Conservation (phyloP, 2,797 vertebrate species). For the Buphagus erythrorhynchus region DNA sequence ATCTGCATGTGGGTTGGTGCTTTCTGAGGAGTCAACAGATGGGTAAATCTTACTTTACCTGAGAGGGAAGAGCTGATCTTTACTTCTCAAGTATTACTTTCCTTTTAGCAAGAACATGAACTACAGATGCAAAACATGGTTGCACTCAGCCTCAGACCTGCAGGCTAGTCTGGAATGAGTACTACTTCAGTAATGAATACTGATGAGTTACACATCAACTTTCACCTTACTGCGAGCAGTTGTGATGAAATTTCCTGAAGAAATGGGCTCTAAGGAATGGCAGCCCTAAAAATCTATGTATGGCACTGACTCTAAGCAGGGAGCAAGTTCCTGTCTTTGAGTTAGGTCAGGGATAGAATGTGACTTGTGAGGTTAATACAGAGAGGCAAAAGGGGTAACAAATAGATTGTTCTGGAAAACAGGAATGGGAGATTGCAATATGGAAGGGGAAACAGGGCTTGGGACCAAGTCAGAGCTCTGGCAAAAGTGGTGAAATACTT, state of each 20-base stretch:
- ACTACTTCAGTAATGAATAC: neutral
- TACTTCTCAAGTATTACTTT: neutral
- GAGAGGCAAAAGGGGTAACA: neutral
- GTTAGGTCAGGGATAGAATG: neutral
- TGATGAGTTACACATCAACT: neutral
- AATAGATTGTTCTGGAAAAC: neutral
- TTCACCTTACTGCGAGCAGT: neutral
- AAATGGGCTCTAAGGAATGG: neutral
- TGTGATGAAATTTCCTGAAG: neutral
- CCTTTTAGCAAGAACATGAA: neutral
- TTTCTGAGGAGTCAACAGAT: neutral
- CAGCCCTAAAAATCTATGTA: neutral
- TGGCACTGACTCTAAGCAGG: neutral
- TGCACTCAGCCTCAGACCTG: neutral
- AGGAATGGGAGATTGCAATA: neutral
- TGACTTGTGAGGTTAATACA: neutral
- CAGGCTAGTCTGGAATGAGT: neutral
- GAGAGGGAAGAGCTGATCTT: neutral
- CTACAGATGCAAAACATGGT: neutral
- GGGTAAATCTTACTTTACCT: neutral
- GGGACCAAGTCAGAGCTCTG: neutral
- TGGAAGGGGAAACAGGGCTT: neutral
- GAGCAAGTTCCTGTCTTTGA: neutral
- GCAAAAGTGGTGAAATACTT: neutral
- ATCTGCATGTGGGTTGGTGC: neutral